Conservation (phyloP, 2,888 invertebrate genomes). For the Embidobia sp. region DNA sequence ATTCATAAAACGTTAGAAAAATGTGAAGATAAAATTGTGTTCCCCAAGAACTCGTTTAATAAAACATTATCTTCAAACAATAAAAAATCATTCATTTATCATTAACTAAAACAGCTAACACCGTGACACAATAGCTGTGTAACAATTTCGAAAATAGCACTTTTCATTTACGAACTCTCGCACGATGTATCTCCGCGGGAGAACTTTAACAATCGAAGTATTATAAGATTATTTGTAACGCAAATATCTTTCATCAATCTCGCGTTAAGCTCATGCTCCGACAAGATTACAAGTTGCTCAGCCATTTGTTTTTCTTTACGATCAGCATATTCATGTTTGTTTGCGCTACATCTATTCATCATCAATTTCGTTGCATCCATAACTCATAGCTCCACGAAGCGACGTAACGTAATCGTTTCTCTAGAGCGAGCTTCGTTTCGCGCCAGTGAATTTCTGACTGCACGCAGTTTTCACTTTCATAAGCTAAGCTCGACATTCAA, state of each 20-base stretch:
- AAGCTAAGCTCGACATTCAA: slow-evolving; percentile 26
- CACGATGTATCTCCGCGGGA: background rate
- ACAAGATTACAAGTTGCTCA: slow-evolving; percentile 35
- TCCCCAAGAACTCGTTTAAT: too few relatives aligned
- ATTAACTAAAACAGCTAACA: too few relatives aligned
- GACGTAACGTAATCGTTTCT: slow-evolving; percentile 25
- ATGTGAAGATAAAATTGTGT: too few relatives aligned
- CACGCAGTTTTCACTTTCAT: slow-evolving; percentile 52
- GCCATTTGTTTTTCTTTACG: slow-evolving; percentile 41
- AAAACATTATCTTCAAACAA: too few relatives aligned
- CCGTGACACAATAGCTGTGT: background rate
- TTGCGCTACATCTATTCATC: slow-evolving; percentile 34
- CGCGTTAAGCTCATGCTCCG: slow-evolving; percentile 11
- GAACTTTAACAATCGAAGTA: slow-evolving; percentile 18
- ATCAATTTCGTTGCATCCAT: slow-evolving; percentile 37
- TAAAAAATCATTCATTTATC: too few relatives aligned
- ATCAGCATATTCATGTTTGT: slow-evolving; percentile 37
- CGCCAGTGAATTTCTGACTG: slow-evolving; percentile 45
- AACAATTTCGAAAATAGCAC: background rate
- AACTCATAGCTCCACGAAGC: slow-evolving; percentile 30
- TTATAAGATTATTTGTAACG: slow-evolving; percentile 28
- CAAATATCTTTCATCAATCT: slow-evolving; percentile 38
- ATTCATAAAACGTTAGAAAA: too few relatives aligned
- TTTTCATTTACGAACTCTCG: slow-evolving; percentile 7
- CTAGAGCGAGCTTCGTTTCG: slow-evolving; percentile 7